Percentiles rank a stretch among this genome's conserved stretches.
Conservation (phyloP, 2,888 invertebrate genomes). For the Zygaena filipendulae region DNA sequence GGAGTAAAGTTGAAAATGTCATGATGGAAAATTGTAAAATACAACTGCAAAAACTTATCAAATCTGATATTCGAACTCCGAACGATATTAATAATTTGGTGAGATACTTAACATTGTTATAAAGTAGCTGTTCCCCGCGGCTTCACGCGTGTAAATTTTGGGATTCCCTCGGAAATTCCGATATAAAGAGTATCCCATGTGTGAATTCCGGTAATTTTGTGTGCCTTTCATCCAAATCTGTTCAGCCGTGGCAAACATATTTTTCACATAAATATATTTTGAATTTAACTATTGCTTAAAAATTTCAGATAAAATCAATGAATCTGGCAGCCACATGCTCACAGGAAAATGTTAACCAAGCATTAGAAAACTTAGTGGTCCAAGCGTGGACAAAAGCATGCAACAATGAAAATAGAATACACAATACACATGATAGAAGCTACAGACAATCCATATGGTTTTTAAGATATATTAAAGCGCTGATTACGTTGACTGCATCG, state of each 20-base stretch:
- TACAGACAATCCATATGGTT: too few relatives aligned
- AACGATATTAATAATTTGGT: conserved; percentile 16
- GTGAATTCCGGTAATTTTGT: too few relatives aligned
- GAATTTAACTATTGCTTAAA: too few relatives aligned
- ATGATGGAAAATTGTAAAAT: conserved; percentile 23
- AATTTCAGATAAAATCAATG: conserved; percentile 34
- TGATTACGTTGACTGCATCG: conserved; percentile 27
- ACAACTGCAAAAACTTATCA: conserved; percentile 13
- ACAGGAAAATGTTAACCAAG: conserved; percentile 20
- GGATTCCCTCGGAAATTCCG: too few relatives aligned
- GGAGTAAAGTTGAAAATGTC: conserved; percentile 20
- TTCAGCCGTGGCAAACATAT: too few relatives aligned
- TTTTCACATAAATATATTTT: too few relatives aligned
- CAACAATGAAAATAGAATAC: conserved; percentile 22
- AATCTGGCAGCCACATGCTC: conserved; percentile 33
- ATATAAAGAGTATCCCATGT: too few relatives aligned
- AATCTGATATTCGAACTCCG: conserved; percentile 8
- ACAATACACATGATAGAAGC: too few relatives aligned
- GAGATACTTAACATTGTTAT: too few relatives aligned
- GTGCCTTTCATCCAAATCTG: too few relatives aligned
- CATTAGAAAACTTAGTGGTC: conserved; percentile 24
- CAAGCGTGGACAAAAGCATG: conserved; percentile 35
- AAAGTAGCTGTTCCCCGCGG: too few relatives aligned
- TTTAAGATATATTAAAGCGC: conserved; percentile 29
- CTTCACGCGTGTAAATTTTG: too few relatives aligned